Evolutionary conservation across 2,113 vertebrate genomes (phyloP), one percentile per base, ranked within the genome.

Genomic region (Neofelis nebulosa): DNA sequence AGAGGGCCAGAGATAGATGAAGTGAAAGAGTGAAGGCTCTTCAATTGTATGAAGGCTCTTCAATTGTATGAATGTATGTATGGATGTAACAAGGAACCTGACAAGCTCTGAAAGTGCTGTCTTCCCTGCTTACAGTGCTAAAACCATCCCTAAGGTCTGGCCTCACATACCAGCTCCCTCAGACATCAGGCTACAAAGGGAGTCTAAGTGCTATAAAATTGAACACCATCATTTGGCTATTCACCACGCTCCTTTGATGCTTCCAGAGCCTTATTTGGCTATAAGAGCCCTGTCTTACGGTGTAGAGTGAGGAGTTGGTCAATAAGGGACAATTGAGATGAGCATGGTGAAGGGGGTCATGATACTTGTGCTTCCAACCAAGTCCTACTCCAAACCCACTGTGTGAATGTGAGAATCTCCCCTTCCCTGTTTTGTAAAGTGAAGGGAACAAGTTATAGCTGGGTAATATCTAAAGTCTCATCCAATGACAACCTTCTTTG

Each of bases 341-440:
- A 94, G 2, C 29, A 27, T 45, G 27, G 11, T 23, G 0, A 13
- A 8, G 80, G 31, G 6, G 1, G 27, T 80, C 9, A 1, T 25
- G 29, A 50, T 31, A 31, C 45, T 18, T 29, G 27, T 36, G 15
- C 21, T 61, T 23, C 14, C 7, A 3, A 15, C 38, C 52, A 31
- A 15, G n/a, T 52, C 18, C 71, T 31, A 31, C 33, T 45, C 38
- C 29, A 36, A 52, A 19, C 5, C n/a, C 25, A 7, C n/a, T 9
- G 1, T 10, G 29, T 38, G 33, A 76, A 13, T 19, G 15, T 57
- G 50, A 45, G 31, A 27, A 19, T 66, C 38, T 29, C 18, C 84
- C 48, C 29, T 76, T 38, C 68, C 68, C 61, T 89, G 21, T 86
- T 74, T 61, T 94, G 25, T 68, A n/a, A 86, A 10, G 2, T 63